Percentiles rank a stretch among this genome's conserved stretches.
Evolutionary conservation across 1,140 invertebrate genomes (phyloP).

Genomic region (Drosophila yakuba): DNA sequence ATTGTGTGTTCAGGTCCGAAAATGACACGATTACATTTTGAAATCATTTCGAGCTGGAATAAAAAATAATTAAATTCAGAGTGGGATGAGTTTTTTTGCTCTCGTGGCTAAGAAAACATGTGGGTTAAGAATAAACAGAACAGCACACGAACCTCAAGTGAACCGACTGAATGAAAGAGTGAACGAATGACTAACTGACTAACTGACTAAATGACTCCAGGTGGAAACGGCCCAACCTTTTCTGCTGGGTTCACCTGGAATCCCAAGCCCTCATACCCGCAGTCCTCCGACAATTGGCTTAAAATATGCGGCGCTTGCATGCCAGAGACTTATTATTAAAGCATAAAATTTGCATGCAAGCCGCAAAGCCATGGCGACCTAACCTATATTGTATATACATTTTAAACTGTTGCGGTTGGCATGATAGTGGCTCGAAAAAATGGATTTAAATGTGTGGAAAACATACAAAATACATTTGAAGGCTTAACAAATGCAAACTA

Average conservation of each 20-base stretch:
- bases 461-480: neutral
- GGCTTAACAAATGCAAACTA: slow-evolving; percentile 1
- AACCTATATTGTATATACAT: slow-evolving; percentile 34
- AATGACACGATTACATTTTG: slow-evolving; percentile 4
- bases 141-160: slow-evolving; percentile 24
- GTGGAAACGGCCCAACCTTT: neutral
- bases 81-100: neutral
- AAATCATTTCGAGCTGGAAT: neutral
- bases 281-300: slow-evolving; percentile 62
- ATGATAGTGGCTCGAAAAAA: neutral
- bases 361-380: slow-evolving; percentile 54
- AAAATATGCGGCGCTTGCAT: slow-evolving; percentile 80
- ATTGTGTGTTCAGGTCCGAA: neutral
- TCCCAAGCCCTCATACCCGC: neutral
- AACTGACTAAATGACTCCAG: slow-evolving; percentile 30
- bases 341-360: slow-evolving; percentile 81
- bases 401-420: slow-evolving; percentile 9
- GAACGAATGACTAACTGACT: slow-evolving; percentile 18
- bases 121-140: slow-evolving; percentile 49
- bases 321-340: slow-evolving; percentile 81
- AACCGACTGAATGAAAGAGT: neutral
- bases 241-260: neutral
- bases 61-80: neutral
- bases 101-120: slow-evolving; percentile 24
- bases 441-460: neutral